Base-by-base conservation (phyloP, 2,888 invertebrate genomes). In the Hemicrepidius hirtus region DNA sequence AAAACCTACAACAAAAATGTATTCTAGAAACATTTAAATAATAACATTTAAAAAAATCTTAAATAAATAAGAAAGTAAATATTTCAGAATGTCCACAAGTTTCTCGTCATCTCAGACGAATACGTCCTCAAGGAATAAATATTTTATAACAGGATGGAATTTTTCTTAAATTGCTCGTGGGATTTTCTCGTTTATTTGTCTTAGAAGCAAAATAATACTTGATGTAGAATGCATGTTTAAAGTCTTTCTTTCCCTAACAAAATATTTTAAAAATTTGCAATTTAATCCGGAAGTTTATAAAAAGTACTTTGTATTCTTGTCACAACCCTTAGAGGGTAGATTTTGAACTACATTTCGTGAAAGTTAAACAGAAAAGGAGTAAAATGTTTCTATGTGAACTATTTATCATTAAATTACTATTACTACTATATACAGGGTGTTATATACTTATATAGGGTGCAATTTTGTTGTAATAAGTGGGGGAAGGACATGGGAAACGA, bases 121-220 rank as follows among this genome's bases (percentile, higher is more conserved):
- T 18, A 35, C 57, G 57, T 37, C 57, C 57, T 35, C 12, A 2
- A 57, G 37, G 57, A 35, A 57, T 57, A 57, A 57, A 57, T 57
- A 57, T 57, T 57, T 57, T 57, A 57, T 35, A 20, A 37, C 35
- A 21, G 37, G 10, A 57, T 20, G 18, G 57, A 32, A 37, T 37
- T 57, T 37, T 18, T 35, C n/a, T 37, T 37, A 57, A 57, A 57
- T 40, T 57, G 32, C 57, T 20, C 37, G 20, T 37, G 57, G 57
- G 57, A 57, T 53, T 53, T 16, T 3, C 21, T 28, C 28, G 3
- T 53, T 53, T 53, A 53, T 53, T 53, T 53, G 53, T 28, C 28
- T 53, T 21, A 28, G 24, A 46, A 53, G 32, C n/a, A n/a, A 32
- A 53, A 32, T 32, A 49, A 49, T 49, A 49, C 49, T 10, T 49